Evolutionary conservation across 1,140 invertebrate genomes (phyloP), one percentile per base, ranked within the genome.

Genomic region (Idris sp.): DNA sequence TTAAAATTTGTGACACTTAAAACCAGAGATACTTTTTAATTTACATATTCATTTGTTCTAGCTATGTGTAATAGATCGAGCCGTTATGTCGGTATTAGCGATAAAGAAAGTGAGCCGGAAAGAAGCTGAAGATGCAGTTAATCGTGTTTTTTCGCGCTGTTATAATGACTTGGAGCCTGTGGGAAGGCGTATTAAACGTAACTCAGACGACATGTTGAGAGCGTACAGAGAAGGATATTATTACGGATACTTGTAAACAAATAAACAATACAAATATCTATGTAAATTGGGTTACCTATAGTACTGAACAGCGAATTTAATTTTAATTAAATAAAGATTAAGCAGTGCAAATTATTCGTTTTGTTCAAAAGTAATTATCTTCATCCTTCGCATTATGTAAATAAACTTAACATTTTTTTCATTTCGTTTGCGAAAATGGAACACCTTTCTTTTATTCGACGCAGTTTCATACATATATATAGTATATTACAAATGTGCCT

Each of bases 141-240:
- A 97, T 74, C 90, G 92, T 82, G 96, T 98, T 4, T 99, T 99
- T 87, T 89, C 91, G 1, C 94, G 92, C 83, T 99, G 97, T 86
- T 98, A 98, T 81, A 91, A 91, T 64, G 97, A 99, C 88, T 88
- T 98, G 59, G 97, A 99, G 84, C 97, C 97, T 2, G 90, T 98
- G 49, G 97, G 97, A 1, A 89, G 97, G 78, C 86, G 95, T 65
- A 88, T 96, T 43, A 90, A 94, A 65, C 88, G 93, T 40, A 94
- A 93, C 80, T 95, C 93, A 0, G 79, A 87, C 2, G 93, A 96
- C 81, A 94, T 95, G 88, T 75, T 91, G 1, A 91, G 90, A 87
- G 94, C 94, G 0, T 95, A 93, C 15, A 62, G 18, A 14, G 74
- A 76, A 46, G 74, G 67, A 41, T 43, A 72, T 53, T 76, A 76